phyloP scores from a whole-genome alignment of 2,888 invertebrate genomes.

The Junonia oenone region DNA sequence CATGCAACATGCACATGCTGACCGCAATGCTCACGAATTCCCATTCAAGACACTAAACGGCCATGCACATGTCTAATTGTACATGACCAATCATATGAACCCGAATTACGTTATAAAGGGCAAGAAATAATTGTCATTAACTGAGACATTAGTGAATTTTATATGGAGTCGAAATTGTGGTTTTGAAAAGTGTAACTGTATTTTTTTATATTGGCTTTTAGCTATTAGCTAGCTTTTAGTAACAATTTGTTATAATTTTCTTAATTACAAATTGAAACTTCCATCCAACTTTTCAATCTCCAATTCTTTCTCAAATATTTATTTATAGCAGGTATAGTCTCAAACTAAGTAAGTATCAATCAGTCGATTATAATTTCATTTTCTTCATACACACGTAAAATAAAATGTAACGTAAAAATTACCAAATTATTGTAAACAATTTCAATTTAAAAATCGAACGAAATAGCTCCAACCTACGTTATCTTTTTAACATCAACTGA shows the following conservation, averaged over 20 bases:
- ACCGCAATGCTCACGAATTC: slow-evolving; percentile 34
- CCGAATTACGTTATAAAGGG: not conserved
- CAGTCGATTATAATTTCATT: not conserved
- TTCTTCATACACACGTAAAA: too few species aligned
- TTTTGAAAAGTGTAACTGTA: not conserved
- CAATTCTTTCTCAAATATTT: too few species aligned
- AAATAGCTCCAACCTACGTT: not conserved
- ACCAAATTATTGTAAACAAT: not conserved
- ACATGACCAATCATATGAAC: not conserved
- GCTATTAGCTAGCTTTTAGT: too few species aligned
- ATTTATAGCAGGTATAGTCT: too few species aligned
- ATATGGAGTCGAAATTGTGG: not conserved
- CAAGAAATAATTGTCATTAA: not conserved
- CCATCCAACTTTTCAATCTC: too few species aligned
- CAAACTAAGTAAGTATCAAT: too few species aligned
- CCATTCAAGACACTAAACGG: slow-evolving; percentile 21
- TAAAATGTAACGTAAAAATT: not conserved
- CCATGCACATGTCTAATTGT: slow-evolving; percentile 25
- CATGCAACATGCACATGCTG: slow-evolving; percentile 24
- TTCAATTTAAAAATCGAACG: not conserved
- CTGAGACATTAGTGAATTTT: slow-evolving; percentile 4
- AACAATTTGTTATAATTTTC: too few species aligned
- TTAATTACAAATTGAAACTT: too few species aligned
- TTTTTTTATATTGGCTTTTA: too few species aligned
- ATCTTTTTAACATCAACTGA: not conserved